Conservation (phyloP, 2,888 invertebrate genomes). For the Catotricha subobsoleta region DNA sequence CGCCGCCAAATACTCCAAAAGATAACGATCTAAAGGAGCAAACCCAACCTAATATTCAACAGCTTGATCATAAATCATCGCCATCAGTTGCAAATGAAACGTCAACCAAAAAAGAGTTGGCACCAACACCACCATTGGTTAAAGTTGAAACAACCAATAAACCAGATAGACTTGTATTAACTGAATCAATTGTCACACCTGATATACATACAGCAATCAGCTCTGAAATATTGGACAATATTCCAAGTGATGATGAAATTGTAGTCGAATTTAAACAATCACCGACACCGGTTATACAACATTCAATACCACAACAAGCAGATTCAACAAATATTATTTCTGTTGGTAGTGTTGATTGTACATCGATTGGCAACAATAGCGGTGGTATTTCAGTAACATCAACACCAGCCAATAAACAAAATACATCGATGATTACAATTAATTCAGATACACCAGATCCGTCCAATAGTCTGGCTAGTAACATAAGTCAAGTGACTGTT, state of each 20-base stretch:
- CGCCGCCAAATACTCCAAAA: conserved; percentile 14
- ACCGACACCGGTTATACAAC: too few relatives aligned
- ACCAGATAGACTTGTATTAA: too few relatives aligned
- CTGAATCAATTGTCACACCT: too few relatives aligned
- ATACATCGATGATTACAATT: conserved; percentile 26
- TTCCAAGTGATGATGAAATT: too few relatives aligned
- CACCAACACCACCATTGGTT: conserved; percentile 8
- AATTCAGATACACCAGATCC: conserved; percentile 26
- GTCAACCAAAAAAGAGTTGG: conserved; percentile 8
- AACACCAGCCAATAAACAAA: conserved; percentile 13
- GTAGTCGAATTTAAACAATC: conserved; percentile 2
- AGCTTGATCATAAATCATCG: conserved; percentile 10
- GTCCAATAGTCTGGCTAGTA: conserved; percentile 54
- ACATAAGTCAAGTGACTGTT: conserved; percentile 61
- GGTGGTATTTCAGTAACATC: conserved; percentile 6
- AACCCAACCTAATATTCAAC: neutral
- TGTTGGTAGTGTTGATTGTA: conserved; percentile 5
- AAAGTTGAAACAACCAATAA: too few relatives aligned
- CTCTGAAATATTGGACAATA: too few relatives aligned
- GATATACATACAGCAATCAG: too few relatives aligned
- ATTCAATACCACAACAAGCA: conserved; percentile 6
- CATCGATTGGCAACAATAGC: conserved; percentile 2
- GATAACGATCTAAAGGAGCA: neutral
- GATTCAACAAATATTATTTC: conserved; percentile 15
- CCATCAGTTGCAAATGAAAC: conserved; percentile 12